A percentile compares a stretch with the other conserved stretches of the same genome.
These are phyloP conservation scores for Actinemys pallida DNA, from an alignment of 2,113 vertebrate genomes.

Conservation along the genomic window DNA sequence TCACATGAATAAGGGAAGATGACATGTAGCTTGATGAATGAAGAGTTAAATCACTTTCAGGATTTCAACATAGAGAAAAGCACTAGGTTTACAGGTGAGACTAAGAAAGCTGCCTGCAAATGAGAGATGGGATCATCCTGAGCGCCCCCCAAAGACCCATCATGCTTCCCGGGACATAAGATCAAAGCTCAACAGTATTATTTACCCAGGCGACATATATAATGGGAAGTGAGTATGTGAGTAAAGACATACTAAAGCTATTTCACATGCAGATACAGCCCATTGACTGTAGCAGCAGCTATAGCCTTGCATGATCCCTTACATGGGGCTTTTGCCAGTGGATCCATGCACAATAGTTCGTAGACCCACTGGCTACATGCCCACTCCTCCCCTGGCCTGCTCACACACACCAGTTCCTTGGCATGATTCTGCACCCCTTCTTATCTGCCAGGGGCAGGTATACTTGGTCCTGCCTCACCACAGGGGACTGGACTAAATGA, in stretches of 20 bases:
- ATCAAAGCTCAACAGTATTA: not conserved
- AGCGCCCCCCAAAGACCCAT: not conserved
- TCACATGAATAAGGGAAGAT: not conserved
- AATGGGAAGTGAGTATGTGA: not conserved
- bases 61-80: not conserved
- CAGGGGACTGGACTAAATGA: not conserved
- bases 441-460: not conserved
- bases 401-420: not conserved
- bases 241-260: not conserved
- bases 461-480: not conserved
- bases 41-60: not conserved
- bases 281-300: not conserved
- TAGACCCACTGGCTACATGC: not conserved
- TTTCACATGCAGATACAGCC: not conserved
- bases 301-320: not conserved
- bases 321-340: not conserved
- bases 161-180: not conserved
- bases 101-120: not conserved
- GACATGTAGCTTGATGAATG: not conserved
- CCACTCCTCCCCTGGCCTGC: not conserved
- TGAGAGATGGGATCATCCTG: not conserved
- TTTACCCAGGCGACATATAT: not conserved
- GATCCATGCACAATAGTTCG: not conserved
- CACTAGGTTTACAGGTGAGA: not conserved
- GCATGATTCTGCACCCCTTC: not conserved